Conservation (phyloP, 1,140 invertebrate species). For the Pectinophora gossypiella region DNA sequence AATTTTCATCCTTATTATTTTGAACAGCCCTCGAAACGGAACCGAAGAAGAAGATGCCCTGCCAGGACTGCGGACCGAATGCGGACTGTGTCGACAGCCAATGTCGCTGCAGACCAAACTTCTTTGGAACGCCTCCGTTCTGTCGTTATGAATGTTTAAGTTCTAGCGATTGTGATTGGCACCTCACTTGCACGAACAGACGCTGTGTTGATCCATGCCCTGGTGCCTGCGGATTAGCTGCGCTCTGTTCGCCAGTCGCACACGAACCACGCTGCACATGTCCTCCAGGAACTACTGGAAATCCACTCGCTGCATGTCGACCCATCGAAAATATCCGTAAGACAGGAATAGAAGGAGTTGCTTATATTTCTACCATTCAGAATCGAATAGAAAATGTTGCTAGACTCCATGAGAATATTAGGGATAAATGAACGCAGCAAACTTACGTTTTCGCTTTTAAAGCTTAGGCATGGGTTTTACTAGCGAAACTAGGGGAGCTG, state of each 20-base stretch:
- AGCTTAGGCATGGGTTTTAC: constrained; percentile 73
- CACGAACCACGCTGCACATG: constrained; percentile 88
- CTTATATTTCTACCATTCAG: constrained; percentile 30
- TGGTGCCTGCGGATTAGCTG: constrained; percentile 82
- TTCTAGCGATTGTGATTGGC: constrained; percentile 80
- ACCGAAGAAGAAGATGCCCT: constrained; percentile 78
- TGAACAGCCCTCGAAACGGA: constrained; percentile 71
- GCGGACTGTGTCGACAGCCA: constrained; percentile 78
- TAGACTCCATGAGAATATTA: neutral
- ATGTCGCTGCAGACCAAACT: constrained; percentile 79
- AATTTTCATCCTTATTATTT: no score
- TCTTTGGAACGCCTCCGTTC: constrained; percentile 80
- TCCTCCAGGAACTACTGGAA: constrained; percentile 72
- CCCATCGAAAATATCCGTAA: constrained; percentile 62
- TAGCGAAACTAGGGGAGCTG: constrained; percentile 48
- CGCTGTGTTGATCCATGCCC: constrained; percentile 85
- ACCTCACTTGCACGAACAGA: constrained; percentile 83
- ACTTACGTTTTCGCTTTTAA: constrained; percentile 61
- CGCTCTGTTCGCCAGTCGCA: constrained; percentile 81
- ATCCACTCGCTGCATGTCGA: constrained; percentile 78
- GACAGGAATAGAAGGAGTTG: constrained; percentile 60
- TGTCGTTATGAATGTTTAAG: constrained; percentile 83
- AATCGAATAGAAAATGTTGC: neutral
- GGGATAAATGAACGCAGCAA: constrained; percentile 19
- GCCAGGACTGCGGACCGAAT: constrained; percentile 79